Base-by-base conservation (phyloP, 2,888 invertebrate species). In the Philonicus albiceps region DNA sequence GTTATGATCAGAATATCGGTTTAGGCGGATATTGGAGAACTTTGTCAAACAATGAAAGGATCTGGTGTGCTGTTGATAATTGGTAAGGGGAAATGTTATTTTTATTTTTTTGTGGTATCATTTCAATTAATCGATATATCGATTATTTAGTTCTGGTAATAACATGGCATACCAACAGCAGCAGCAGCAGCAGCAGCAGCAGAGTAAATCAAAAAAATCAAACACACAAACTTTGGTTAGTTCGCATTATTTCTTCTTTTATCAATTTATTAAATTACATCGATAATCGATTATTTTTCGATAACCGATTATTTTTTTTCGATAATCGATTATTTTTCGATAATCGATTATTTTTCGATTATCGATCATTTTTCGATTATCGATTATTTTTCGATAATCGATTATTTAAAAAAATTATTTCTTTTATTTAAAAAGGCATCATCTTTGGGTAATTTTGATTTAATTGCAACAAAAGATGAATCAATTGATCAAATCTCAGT, bases 401-500 rank as follows among this genome's bases (percentile, higher is more conserved):
- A 27, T 31, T 8, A 72, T 30, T 27, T 30, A 19, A n/a, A n/a
- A n/a, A n/a, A n/a, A n/a, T n/a, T 30, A 16, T 31, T 0, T 75
- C 53, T 31, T 43, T 78, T 76, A 88, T 88, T 27, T 87, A 87
- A 2, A n/a, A 89, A 89, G 85, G 88, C 89, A 30, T 87, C 88
- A 0, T 89, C 89, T 19, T 43, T 89, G 13, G 88, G 89, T 1
- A 89, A 88, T 81, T 89, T 89, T 80, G 89, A 89, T 86, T 74
- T 88, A 49, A 88, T 89, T 27, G 31, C 84, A 86, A 74, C 49
- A n/a, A 76, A 81, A 76, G 86, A 89, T 72, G 88, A 89, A 16
- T 34, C 75, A 27, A 34, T 81, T 49, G 92, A 92, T 86, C 90
- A 91, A 87, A 89, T 92, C n/a, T 92, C 92, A 1, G 88, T 92